Conservation (phyloP, 2,888 invertebrate species). For the Calameuta pallipes region DNA sequence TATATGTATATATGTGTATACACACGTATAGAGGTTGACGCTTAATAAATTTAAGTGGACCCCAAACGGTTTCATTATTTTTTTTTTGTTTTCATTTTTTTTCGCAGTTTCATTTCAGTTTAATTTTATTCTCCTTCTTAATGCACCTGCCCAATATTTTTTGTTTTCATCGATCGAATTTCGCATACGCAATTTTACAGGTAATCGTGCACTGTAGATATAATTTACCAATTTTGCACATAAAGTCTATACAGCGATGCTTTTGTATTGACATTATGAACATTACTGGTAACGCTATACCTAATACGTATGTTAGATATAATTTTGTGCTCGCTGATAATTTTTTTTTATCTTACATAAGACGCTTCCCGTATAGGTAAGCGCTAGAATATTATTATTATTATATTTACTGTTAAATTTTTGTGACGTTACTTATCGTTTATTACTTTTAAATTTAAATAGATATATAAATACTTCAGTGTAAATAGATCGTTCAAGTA, state of each 20-base stretch:
- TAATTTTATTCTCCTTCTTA: background rate
- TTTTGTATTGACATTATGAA: no score
- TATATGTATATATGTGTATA: slow-evolving; percentile 21
- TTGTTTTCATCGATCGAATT: background rate
- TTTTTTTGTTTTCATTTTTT: background rate
- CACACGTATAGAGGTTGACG: background rate
- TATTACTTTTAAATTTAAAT: background rate
- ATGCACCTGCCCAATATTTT: background rate
- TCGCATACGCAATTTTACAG: background rate
- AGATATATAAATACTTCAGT: slow-evolving; percentile 35
- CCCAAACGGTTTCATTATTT: slow-evolving; percentile 38
- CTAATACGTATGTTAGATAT: background rate
- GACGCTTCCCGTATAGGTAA: background rate
- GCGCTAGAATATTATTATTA: background rate
- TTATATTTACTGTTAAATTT: background rate
- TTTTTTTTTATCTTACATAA: background rate
- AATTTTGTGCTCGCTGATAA: background rate
- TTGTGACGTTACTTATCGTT: background rate
- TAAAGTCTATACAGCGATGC: no score
- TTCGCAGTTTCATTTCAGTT: background rate
- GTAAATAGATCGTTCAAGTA: slow-evolving; percentile 53
- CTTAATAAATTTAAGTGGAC: slow-evolving; percentile 56
- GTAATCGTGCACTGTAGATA: background rate
- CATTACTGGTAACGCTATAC: no score
- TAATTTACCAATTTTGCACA: no score